Conservation (phyloP, 2,888 invertebrate genomes). For the Drosophila melanocephala region DNA sequence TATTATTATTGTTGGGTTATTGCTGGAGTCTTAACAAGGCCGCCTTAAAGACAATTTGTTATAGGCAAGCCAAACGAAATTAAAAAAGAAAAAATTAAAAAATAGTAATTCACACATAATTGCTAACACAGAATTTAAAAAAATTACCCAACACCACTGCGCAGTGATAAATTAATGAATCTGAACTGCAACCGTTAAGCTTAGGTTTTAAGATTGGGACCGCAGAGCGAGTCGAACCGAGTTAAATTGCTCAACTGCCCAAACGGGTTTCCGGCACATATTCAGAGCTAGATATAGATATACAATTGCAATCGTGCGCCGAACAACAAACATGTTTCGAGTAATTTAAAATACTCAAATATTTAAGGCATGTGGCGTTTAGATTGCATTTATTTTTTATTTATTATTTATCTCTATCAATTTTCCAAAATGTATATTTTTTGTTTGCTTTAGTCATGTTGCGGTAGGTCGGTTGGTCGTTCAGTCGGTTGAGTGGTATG, state of each 20-base stretch:
- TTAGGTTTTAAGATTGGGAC: slow-evolving; percentile 46
- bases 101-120: slow-evolving; percentile 76
- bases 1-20: slow-evolving; percentile 25
- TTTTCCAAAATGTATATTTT: slow-evolving; percentile 20
- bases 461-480: slow-evolving; percentile 67
- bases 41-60: slow-evolving; percentile 46
- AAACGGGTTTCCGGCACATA: slow-evolving; percentile 64
- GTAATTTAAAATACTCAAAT: slow-evolving; percentile 60
- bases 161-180: slow-evolving; percentile 79
- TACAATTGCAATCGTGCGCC: slow-evolving; percentile 41
- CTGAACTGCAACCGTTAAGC: slow-evolving; percentile 61
- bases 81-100: slow-evolving; percentile 12
- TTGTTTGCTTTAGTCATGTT: slow-evolving; percentile 42
- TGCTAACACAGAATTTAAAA: slow-evolving; percentile 67
- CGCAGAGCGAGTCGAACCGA: slow-evolving; percentile 37
- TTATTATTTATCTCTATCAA: slow-evolving; percentile 35
- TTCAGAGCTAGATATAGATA: slow-evolving; percentile 37
- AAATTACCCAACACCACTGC: slow-evolving; percentile 63
- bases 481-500: not conserved
- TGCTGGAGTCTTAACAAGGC: slow-evolving; percentile 55
- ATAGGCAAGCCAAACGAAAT: slow-evolving; percentile 21
- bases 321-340: slow-evolving; percentile 61
- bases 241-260: slow-evolving; percentile 61
- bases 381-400: slow-evolving; percentile 17
- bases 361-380: slow-evolving; percentile 70